Evolutionary conservation across 2,888 invertebrate genomes (phyloP).

Genomic region (Osmoderma eremita): DNA sequence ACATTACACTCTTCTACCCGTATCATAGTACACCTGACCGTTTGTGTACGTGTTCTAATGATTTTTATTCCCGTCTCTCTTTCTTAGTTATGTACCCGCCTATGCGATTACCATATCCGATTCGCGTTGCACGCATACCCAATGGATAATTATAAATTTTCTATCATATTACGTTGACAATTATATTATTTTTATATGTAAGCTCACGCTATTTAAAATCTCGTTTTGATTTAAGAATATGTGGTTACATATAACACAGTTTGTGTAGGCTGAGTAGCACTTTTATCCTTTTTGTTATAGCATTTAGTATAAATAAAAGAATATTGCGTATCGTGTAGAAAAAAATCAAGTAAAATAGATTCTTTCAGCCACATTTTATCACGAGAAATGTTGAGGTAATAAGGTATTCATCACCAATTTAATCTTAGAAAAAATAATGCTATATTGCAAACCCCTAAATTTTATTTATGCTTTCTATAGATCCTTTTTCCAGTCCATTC

Average conservation of each 20-base stretch:
- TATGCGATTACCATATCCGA: conserved; percentile 32
- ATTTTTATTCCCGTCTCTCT: conserved; percentile 30
- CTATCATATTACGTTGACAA: conserved; percentile 30
- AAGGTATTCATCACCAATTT: no score
- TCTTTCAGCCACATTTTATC: no score
- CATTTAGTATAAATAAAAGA: no score
- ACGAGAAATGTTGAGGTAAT: no score
- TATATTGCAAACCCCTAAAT: no score
- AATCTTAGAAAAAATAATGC: no score
- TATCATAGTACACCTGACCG: conserved; percentile 33
- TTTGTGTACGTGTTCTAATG: conserved; percentile 35
- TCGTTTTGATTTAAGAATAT: background rate
- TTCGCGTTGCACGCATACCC: conserved; percentile 22
- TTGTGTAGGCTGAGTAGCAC: no score
- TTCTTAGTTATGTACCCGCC: conserved; percentile 28
- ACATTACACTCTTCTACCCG: conserved; percentile 45
- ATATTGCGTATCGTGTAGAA: background rate
- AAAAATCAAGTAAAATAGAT: no score
- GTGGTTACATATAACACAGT: background rate
- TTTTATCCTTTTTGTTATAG: no score
- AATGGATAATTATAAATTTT: conserved; percentile 28
- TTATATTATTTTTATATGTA: conserved; percentile 4
- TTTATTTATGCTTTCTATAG: no score
- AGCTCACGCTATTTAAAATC: no score
- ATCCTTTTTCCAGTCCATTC: background rate